Base-by-base conservation (phyloP, 2,113 vertebrate genomes). In the Numida meleagris region DNA sequence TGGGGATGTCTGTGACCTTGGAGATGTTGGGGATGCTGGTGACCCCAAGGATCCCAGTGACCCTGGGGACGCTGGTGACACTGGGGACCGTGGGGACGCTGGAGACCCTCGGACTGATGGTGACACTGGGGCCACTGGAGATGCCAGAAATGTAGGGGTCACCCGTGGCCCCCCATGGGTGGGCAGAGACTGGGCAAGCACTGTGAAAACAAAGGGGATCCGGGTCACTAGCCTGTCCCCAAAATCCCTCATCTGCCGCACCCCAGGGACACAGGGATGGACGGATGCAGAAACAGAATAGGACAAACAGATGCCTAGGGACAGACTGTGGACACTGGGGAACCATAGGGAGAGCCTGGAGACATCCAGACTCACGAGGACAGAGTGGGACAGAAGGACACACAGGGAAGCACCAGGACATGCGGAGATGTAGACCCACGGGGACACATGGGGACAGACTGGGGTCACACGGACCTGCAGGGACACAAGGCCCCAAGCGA, bases 121-220 rank as follows among this genome's bases (percentile, higher is more conserved):
- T 82, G 92, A 88, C 0, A 59, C 74, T 29, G 75, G 82, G 90
- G 58, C 50, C 33, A 68, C 67, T 34, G 93, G 80, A 10, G 94
- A 88, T 0, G 72, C 57, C 3, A 63, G 73, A 31, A 89, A 87
- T 78, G 90, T 65, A 83, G 66, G 59, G 0, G 21, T 87, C 4
- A 45, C 74, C 2, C 24, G 40, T 31, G 87, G 58, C 14, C 36
- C 51, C 24, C 55, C 18, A 0, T 17, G 46, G 59, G 43, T 55
- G 40, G 92, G 72, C 27, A 79, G 75, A 17, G 90, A 33, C 0
- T 77, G 90, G 45, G 50, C n/a, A 51, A 94, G 90, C 0, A 33
- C 95, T 96, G 93, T 0, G 50, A 75, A 91, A 96, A 55, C 76
- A 93, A 88, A 94, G 36, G 61, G 71, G 48, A 76, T 3, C 1